Base-by-base conservation (phyloP, 1,140 invertebrate species). In the Scaptodrosophila lebanonensis region DNA sequence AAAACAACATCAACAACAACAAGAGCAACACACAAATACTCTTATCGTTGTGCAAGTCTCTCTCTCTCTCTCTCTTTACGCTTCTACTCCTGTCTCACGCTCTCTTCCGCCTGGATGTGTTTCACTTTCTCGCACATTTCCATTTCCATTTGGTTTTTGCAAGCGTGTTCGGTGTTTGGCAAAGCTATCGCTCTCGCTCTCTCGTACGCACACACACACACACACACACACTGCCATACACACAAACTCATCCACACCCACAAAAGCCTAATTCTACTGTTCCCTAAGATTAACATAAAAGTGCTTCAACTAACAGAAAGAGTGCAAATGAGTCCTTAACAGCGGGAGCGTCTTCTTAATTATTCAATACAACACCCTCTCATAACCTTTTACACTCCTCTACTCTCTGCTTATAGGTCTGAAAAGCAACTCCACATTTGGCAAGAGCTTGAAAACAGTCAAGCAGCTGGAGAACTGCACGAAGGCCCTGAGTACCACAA, bases 381-480 rank as follows among this genome's bases (percentile, higher is more conserved):
- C 16, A 17, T 5, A 33, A 16, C 1, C 20, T 30, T 2, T 33
- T 45, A 3, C n/a, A 8, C 18, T 35, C 53, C 18, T 11, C 9
- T 39, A 9, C 22, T 9, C 27, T 16, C 36, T 57, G 45, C 15
- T 72, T 64, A 0, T 57, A 84, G 76, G 83, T 85, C 29, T 83
- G 52, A 84, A 62, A 42, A 58, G 59, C 60, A 83, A 45, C 40
- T 72, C 83, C 18, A 86, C 83, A 25, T 84, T 85, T 68, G 84
- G 84, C 54, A 86, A 86, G 45, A 84, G 79, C 47, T 60, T 86
- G 52, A 67, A 67, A 59, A 75, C 76, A 45, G 42, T 62, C 49
- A 27, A 27, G 25, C 40, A 43, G 2, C 9, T 6, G 8, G 1
- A n/a, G 20, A 15, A 30, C 29, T 35, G 32, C 30, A 32, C 30